Percentiles rank a stretch among this genome's conserved stretches.
Conservation (phyloP, 2,888 invertebrate genomes). For the Lysandra bellargus region DNA sequence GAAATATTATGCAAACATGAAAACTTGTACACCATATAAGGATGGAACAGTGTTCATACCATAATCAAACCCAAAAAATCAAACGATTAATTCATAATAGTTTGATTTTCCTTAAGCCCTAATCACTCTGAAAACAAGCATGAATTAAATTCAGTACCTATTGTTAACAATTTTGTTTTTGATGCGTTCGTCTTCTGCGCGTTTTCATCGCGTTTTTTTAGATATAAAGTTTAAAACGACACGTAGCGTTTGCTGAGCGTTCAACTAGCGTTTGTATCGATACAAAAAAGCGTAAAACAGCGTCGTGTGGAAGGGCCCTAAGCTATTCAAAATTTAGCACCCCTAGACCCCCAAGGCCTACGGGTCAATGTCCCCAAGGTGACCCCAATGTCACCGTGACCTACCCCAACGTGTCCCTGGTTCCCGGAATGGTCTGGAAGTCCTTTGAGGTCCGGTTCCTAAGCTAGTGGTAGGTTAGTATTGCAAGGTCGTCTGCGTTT, state of each 20-base stretch:
- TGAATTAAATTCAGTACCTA: too few species aligned
- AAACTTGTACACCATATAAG: not conserved
- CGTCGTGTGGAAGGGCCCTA: not conserved
- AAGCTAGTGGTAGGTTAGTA: slow-evolving; percentile 44
- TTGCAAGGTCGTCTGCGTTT: slow-evolving; percentile 40
- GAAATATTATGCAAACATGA: not conserved
- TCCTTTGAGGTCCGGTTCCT: slow-evolving; percentile 46
- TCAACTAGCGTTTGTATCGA: not conserved
- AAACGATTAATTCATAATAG: too few species aligned
- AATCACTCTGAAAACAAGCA: too few species aligned
- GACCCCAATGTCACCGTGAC: slow-evolving; percentile 67
- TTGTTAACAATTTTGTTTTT: too few species aligned
- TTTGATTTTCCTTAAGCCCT: too few species aligned
- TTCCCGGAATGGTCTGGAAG: slow-evolving; percentile 63
- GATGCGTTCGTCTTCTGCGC: too few species aligned
- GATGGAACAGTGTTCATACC: not conserved
- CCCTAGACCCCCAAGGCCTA: slow-evolving; percentile 41
- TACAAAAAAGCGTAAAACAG: too few species aligned
- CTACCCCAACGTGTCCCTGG: slow-evolving; percentile 60
- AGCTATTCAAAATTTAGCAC: not conserved
- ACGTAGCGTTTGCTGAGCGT: too few species aligned
- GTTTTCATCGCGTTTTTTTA: too few species aligned
- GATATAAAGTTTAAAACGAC: too few species aligned
- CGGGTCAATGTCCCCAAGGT: slow-evolving; percentile 67
- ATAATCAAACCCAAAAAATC: too few species aligned